Evolutionary conservation across 2,888 invertebrate genomes (phyloP), one percentile per base, ranked within the genome.

Genomic region (Brachyptera risi): DNA sequence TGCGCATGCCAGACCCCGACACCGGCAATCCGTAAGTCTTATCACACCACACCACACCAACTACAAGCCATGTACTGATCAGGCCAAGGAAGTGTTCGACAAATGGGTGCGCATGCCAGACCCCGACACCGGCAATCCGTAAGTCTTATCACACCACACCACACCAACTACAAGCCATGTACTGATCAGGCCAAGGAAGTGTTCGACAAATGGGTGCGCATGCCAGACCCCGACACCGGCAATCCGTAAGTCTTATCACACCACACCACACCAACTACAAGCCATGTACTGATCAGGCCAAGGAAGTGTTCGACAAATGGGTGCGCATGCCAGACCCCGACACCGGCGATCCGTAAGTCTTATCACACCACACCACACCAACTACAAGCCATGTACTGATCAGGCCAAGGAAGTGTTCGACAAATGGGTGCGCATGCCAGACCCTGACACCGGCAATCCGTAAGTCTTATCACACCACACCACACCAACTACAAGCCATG

Each of bases 51-150:
- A n/a, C 69, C 81, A 83, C 58, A 85, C 87, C 31, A 90, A 90
- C 0, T 90, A 89, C 74, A 80, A 81, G 62, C 88, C 89, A 0
- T 93, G 92, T 71, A 81, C 92, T 40, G 78, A 82, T 66, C 87
- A 88, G 69, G 89, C 92, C 0, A 86, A 87, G 69, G 78, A 79
- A 2, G 85, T 86, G 37, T 93, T 81, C 72, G 79, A 80, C 59
- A 81, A 84, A 67, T 92, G 92, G 92, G 86, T 90, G 83, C 79
- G 83, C 49, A 82, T 81, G 19, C 80, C 83, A 38, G 83, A 85
- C 68, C 90, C 90, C 4, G 88, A 90, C 73, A 85, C 84, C 69
- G 87, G 88, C 67, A 90, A 88, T 73, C 89, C 89, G 91, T 92
- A 73, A 82, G 85, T 81, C 66, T n/a, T n/a, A n/a, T n/a, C n/a